Evolutionary conservation across 1,140 invertebrate genomes (phyloP), one percentile per base, ranked within the genome.

Genomic region (Drosophila saltans): DNA sequence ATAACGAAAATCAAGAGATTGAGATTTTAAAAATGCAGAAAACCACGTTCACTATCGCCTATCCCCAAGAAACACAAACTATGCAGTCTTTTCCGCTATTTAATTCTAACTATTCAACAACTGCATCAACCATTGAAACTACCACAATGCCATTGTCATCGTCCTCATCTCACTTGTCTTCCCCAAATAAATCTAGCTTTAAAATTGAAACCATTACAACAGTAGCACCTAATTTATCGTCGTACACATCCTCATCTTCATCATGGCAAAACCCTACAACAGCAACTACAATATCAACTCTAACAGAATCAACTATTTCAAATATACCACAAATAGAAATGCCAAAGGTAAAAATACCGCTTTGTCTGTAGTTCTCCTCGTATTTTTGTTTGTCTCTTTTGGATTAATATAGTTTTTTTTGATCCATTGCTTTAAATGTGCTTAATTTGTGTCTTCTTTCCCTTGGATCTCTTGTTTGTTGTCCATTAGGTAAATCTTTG

Each of bases 291-390:
- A 80, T 69, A 57, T 48, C 75, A 74, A 81, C 81, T 45, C 66
- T 67, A 73, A 72, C 82, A 77, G 33, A 72, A 65, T 58, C 81
- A 76, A 69, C 81, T 61, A 66, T 66, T 56, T 72, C 78, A 69
- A 83, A 68, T 66, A 71, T 74, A 83, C 75, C 80, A 88, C 85
- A 70, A 69, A 84, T 75, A 75, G 78, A 88, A 80, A 78, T 81
- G 70, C 78, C 80, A 84, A 89, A 89, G 84, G 84, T 89, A 89
- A 77, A 70, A 67, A 83, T 84, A 75, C 80, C 72, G 84, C 84
- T 83, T 89, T 69, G 33, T 36, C 6, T 4, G 33, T 36, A 69
- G 68, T 80, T 30, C 4, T 30, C 28, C 0, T 30, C 4, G 2
- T 30, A 2, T 36, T 36, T 36, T 7, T 36, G 40, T 61, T 57